Percentiles rank a stretch among this genome's conserved stretches.
Conservation (phyloP, 2,888 invertebrate genomes). For the Anoplius nigerrimus region DNA sequence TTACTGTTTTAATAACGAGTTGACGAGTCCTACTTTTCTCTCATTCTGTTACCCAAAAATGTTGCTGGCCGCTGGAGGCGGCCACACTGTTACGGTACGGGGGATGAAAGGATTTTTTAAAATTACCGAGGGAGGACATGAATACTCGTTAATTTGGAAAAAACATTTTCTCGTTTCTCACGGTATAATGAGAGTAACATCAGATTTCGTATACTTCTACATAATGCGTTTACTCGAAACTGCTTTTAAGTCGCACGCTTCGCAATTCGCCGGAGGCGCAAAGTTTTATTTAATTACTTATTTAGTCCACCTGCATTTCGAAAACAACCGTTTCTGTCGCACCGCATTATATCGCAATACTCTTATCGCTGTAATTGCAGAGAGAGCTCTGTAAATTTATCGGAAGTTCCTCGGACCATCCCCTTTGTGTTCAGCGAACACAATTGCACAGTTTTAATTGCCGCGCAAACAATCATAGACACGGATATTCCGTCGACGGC, state of each 20-base stretch:
- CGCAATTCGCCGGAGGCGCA: not conserved
- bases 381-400: slow-evolving; percentile 1
- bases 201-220: no score
- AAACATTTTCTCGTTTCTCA: no score
- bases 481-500: not conserved
- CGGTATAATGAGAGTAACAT: no score
- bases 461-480: not conserved
- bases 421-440: not conserved
- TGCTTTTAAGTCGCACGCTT: not conserved
- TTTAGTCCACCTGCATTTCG: not conserved
- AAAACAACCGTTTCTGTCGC: not conserved
- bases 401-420: not conserved
- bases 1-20: no score
- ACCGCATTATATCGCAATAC: not conserved
- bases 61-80: no score
- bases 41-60: no score
- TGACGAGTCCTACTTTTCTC: no score
- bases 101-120: no score
- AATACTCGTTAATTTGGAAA: no score
- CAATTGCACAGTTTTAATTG: not conserved
- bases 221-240: no score
- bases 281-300: not conserved
- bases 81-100: no score
- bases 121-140: no score
- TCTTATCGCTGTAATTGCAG: not conserved